phyloP scores from a whole-genome alignment of 2,113 vertebrate genomes.

The Mus musculus region DNA sequence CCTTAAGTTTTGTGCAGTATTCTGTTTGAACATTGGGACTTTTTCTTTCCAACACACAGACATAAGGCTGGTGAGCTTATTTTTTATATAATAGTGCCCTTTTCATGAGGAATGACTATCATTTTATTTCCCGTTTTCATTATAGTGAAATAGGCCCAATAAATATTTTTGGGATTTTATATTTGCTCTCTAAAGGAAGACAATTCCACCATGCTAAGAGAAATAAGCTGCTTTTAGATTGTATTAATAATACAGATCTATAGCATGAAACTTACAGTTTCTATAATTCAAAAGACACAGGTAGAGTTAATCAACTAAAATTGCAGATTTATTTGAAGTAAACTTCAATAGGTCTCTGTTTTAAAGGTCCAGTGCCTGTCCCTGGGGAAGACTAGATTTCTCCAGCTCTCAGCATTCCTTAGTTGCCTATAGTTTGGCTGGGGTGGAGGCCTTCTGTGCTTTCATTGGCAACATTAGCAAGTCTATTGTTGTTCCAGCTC shows the following conservation, averaged over 20 bases:
- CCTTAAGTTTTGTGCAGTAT: neutral
- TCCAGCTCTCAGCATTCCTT: neutral
- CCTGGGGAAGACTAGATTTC: neutral
- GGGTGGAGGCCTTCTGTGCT: neutral
- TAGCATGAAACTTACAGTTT: conserved; percentile 63
- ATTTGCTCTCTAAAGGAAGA: conserved; percentile 73
- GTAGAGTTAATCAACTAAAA: conserved; percentile 76
- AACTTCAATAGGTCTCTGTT: conserved; percentile 71
- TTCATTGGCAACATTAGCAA: neutral
- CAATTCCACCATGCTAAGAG: conserved; percentile 71
- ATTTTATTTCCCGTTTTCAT: conserved; percentile 19
- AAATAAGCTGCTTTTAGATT: conserved; percentile 65
- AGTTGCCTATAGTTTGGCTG: fast-evolving
- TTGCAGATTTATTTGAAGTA: conserved; percentile 77
- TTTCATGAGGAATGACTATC: neutral
- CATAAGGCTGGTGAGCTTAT: too few relatives aligned
- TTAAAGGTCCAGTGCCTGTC: conserved; percentile 60
- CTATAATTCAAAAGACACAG: conserved; percentile 52
- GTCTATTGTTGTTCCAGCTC: neutral
- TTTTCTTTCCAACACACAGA: neutral
- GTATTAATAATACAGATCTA: conserved; percentile 4
- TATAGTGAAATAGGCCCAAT: neutral
- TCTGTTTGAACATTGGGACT: neutral
- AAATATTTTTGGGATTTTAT: conserved; percentile 60
- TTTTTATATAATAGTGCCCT: neutral